phyloP scores from a whole-genome alignment of 2,113 vertebrate genomes.

The Geothlypis trichas region DNA sequence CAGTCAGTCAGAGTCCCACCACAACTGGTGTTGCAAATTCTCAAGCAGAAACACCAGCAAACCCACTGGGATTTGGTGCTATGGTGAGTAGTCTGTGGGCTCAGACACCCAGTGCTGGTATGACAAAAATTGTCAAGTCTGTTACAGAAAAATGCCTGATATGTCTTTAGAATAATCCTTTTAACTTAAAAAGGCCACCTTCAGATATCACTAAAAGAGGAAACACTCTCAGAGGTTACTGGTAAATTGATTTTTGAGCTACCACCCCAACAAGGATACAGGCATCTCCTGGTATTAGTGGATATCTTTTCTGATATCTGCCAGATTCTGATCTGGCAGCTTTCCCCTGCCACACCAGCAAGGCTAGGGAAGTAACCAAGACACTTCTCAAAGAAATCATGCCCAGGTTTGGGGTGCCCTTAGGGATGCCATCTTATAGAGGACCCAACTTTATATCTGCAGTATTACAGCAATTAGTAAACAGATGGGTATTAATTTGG shows the following conservation, averaged over 20 bases:
- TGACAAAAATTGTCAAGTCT: neutral
- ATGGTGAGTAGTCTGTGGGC: too few species aligned
- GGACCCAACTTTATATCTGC: neutral
- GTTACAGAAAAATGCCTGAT: too few species aligned
- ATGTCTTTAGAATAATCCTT: too few species aligned
- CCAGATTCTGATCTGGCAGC: neutral
- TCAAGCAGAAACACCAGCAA: neutral
- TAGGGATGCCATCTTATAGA: neutral
- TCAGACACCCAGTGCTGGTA: neutral
- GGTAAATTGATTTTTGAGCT: neutral
- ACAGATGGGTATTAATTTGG: too few species aligned
- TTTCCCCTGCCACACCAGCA: too few species aligned
- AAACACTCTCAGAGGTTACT: neutral
- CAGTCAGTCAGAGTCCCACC: neutral
- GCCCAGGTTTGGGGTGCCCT: neutral
- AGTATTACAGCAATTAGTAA: neutral
- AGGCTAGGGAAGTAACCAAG: too few species aligned
- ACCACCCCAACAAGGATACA: too few species aligned
- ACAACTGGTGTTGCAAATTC: neutral
- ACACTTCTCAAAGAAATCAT: neutral
- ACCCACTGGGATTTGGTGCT: neutral
- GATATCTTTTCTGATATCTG: neutral
- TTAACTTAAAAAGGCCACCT: too few species aligned
- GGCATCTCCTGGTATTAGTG: neutral
- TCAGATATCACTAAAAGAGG: neutral